These are phyloP conservation scores for Nemotelus pantherinus DNA, from an alignment of 2,888 invertebrate genomes.

Conservation along the genomic window DNA sequence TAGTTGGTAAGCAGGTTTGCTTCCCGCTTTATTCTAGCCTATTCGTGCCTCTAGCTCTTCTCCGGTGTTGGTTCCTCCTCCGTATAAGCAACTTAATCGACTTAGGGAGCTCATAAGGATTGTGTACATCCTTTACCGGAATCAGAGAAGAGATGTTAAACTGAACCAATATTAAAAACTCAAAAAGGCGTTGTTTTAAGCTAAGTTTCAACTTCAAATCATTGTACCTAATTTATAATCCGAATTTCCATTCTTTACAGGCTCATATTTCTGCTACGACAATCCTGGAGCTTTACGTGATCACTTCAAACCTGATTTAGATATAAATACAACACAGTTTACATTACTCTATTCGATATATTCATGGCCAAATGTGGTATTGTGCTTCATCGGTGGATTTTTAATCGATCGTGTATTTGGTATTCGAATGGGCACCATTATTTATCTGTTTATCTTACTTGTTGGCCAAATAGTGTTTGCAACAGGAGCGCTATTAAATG, in stretches of 20 bases:
- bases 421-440: slow-evolving; percentile 88
- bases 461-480: slow-evolving; percentile 91
- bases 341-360: slow-evolving; percentile 91
- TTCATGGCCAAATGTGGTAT: slow-evolving; percentile 96
- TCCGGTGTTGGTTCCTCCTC: too few relatives aligned
- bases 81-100: too few relatives aligned
- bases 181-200: too few relatives aligned
- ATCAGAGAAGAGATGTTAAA: too few relatives aligned
- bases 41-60: too few relatives aligned
- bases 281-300: slow-evolving; percentile 94
- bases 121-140: too few relatives aligned
- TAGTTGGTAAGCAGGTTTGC: too few relatives aligned
- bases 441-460: slow-evolving; percentile 88
- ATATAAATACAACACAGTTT: slow-evolving; percentile 83
- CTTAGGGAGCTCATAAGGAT: too few relatives aligned
- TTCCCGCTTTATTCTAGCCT: too few relatives aligned
- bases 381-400: slow-evolving; percentile 96
- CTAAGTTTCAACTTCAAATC: too few relatives aligned
- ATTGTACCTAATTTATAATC: too few relatives aligned
- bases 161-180: too few relatives aligned
- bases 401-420: slow-evolving; percentile 95
- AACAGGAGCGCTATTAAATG: slow-evolving; percentile 79
- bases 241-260: slow-evolving; percentile 66
- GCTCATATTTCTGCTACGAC: slow-evolving; percentile 98
- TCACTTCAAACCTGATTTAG: slow-evolving; percentile 82